These are phyloP conservation scores for Hyperoplus lanceolatus DNA, from an alignment of 2,797 vertebrate species.

Conservation along the genomic window DNA sequence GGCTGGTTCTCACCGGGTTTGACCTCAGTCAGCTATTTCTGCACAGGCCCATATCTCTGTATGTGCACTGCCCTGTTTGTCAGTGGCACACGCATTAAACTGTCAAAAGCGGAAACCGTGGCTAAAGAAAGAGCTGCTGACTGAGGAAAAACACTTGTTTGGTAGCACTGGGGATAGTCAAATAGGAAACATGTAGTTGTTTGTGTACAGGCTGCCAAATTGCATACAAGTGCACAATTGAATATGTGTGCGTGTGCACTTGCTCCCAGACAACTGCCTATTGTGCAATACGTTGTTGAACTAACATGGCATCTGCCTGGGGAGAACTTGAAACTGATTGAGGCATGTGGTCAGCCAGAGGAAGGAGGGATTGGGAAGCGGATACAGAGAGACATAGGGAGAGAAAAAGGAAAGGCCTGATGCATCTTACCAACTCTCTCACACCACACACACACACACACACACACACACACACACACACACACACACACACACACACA, in stretches of 20 bases:
- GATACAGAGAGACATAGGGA: slow-evolving; percentile 18
- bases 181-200: slow-evolving; percentile 42
- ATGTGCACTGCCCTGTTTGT: slow-evolving; percentile 52
- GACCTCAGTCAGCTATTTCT: slow-evolving; percentile 61
- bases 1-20: slow-evolving; percentile 46
- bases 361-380: slow-evolving; percentile 30
- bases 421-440: not conserved
- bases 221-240: slow-evolving; percentile 3
- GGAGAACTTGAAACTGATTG: slow-evolving; percentile 53
- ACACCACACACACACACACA: too few relatives aligned
- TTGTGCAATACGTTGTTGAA: slow-evolving; percentile 74
- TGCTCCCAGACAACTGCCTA: slow-evolving; percentile 37
- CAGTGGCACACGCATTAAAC: slow-evolving; percentile 56
- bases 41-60: slow-evolving; percentile 41
- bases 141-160: slow-evolving; percentile 49
- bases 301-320: slow-evolving; percentile 57
- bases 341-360: slow-evolving; percentile 49
- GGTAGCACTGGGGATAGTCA: slow-evolving; percentile 24
- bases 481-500: too few relatives aligned
- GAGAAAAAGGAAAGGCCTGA: slow-evolving; percentile 26
- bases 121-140: slow-evolving; percentile 69
- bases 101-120: slow-evolving; percentile 53
- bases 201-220: slow-evolving; percentile 10
- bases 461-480: too few relatives aligned
- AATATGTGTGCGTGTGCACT: slow-evolving; percentile 10